Evolutionary conservation across 1,140 invertebrate species (phyloP).

Genomic region (Pachyrhynchus sulphureomaculatus): DNA sequence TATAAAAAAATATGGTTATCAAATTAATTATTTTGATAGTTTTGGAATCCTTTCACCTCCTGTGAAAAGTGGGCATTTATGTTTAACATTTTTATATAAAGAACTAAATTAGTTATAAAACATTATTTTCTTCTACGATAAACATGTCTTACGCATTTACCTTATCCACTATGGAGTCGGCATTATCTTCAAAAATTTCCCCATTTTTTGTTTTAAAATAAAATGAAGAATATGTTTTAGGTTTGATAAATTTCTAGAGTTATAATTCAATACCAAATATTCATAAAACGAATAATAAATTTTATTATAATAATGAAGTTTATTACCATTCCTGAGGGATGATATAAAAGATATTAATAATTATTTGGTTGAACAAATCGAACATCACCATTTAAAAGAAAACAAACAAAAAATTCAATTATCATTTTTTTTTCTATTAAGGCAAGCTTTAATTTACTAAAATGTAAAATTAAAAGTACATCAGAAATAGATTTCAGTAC

Average conservation of each 20-base stretch:
- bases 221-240: not conserved
- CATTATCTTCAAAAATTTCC: not conserved
- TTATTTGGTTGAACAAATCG: not conserved
- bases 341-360: conserved; percentile 6
- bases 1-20: not conserved
- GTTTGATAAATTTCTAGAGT: not conserved
- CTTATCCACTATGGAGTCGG: not conserved
- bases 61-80: conserved; percentile 5
- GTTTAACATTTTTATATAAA: too few relatives aligned
- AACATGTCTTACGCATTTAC: too few relatives aligned
- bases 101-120: too few relatives aligned
- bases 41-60: conserved; percentile 45
- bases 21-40: conserved; percentile 38
- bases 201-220: conserved; percentile 2
- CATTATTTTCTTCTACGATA: too few relatives aligned
- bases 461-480: conserved; percentile 15
- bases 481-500: too few relatives aligned
- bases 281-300: not conserved
- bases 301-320: not conserved
- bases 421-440: conserved; percentile 12
- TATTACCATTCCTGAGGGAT: conserved; percentile 1
- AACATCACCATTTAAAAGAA: not conserved
- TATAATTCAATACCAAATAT: conserved; percentile 2
- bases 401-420: not conserved
- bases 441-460: conserved; percentile 36